Evolutionary conservation across 2,888 invertebrate genomes (phyloP).

Genomic region (Acanthosepion lycidas): DNA sequence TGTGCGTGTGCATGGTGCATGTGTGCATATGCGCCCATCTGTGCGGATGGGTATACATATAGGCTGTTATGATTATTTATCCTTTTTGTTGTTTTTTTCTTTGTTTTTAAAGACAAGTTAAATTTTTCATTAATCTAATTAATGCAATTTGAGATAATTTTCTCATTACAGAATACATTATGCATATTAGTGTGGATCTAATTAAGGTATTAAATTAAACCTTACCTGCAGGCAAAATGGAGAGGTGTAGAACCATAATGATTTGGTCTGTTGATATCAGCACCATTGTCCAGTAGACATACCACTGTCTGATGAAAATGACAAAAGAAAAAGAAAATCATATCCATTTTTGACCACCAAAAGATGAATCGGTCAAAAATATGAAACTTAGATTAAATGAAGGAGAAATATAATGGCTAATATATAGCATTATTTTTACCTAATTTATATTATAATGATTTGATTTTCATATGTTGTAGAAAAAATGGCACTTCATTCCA

Average conservation of each 20-base stretch:
- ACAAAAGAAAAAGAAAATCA: not conserved
- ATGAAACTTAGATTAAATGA: not conserved
- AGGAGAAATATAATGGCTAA: not conserved
- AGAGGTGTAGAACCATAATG: constrained; percentile 69
- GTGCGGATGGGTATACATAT: too few species aligned
- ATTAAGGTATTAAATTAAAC: not conserved
- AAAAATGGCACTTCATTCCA: too few species aligned
- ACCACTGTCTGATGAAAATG: constrained; percentile 64
- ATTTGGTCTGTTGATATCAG: constrained; percentile 68
- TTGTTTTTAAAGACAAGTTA: too few species aligned
- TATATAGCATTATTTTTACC: too few species aligned
- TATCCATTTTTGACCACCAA: not conserved
- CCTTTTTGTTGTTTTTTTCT: too few species aligned
- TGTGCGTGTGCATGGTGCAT: too few species aligned
- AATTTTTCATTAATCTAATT: not conserved
- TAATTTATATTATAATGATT: too few species aligned
- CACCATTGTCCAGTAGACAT: constrained; percentile 70
- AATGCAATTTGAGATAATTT: not conserved
- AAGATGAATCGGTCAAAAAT: not conserved
- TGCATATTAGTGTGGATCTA: not conserved
- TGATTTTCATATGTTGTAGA: too few species aligned
- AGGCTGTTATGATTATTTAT: too few species aligned
- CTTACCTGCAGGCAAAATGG: constrained; percentile 73
- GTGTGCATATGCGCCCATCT: too few species aligned
- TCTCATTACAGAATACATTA: not conserved